Evolutionary conservation across 2,888 invertebrate species (phyloP).

Genomic region (Drosophila mercatorum): DNA sequence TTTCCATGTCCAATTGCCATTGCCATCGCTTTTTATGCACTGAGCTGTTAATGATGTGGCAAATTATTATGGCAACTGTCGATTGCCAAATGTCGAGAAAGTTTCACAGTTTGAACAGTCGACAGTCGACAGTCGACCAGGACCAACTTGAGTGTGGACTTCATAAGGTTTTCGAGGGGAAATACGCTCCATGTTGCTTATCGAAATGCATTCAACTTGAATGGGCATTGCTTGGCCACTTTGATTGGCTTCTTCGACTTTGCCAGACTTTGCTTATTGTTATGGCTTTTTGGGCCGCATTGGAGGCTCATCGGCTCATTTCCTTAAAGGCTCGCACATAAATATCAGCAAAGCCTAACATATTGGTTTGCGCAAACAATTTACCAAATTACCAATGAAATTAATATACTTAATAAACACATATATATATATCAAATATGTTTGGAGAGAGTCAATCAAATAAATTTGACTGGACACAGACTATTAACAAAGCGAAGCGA

Average conservation of each 20-base stretch:
- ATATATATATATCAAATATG: not conserved
- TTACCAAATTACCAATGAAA: slow-evolving; percentile 60
- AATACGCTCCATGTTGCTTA: slow-evolving; percentile 10
- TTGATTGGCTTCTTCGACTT: slow-evolving; percentile 36
- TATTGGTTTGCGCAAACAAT: slow-evolving; percentile 52
- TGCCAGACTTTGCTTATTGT: slow-evolving; percentile 49
- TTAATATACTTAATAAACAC: not conserved
- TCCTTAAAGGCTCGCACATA: slow-evolving; percentile 25
- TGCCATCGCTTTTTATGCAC: slow-evolving; percentile 65
- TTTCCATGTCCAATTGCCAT: slow-evolving; percentile 24
- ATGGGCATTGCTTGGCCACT: slow-evolving; percentile 59
- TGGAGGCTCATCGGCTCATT: slow-evolving; percentile 16
- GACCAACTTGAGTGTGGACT: not conserved
- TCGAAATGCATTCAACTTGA: slow-evolving; percentile 33
- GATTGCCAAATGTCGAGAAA: slow-evolving; percentile 57
- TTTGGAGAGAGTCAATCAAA: slow-evolving; percentile 1
- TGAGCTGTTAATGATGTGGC: slow-evolving; percentile 80
- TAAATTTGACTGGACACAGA: not conserved
- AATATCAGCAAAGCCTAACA: slow-evolving; percentile 42
- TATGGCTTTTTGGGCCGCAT: slow-evolving; percentile 44
- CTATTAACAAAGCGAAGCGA: not conserved
- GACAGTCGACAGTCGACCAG: not conserved
- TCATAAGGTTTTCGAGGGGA: not conserved
- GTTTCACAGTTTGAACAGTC: slow-evolving; percentile 26
- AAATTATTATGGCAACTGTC: slow-evolving; percentile 77